Evolutionary conservation across 1,140 invertebrate species (phyloP).

Genomic region (Atta cephalotes): DNA sequence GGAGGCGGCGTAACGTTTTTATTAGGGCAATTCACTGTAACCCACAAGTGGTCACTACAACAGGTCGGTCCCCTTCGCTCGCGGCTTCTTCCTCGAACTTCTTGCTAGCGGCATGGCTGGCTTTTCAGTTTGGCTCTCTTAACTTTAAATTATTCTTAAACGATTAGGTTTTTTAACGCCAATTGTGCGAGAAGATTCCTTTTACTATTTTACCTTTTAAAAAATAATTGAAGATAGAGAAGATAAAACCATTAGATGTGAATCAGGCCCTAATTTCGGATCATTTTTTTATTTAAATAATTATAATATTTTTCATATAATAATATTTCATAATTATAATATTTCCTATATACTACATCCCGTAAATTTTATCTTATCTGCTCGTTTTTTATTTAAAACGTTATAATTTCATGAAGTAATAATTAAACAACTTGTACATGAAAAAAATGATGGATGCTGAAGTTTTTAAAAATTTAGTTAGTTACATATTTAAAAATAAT

Average conservation of each 20-base stretch:
- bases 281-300: too few species aligned
- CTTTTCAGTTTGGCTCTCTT: not conserved
- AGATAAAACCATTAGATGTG: too few species aligned
- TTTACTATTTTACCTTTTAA: not conserved
- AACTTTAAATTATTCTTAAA: not conserved
- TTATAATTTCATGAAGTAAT: not conserved
- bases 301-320: too few species aligned
- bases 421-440: not conserved
- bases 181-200: not conserved
- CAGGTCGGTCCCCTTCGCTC: slow-evolving; percentile 22
- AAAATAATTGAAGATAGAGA: not conserved
- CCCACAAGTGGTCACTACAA: slow-evolving; percentile 80
- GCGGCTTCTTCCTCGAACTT: slow-evolving; percentile 33
- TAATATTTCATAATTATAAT: too few species aligned
- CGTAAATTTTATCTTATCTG: not conserved
- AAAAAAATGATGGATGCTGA: too few species aligned
- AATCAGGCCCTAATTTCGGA: too few species aligned
- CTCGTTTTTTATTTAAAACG: not conserved
- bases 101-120: not conserved
- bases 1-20: slow-evolving; percentile 83
- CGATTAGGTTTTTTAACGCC: not conserved
- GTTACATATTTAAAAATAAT: too few species aligned
- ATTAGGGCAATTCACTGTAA: slow-evolving; percentile 83
- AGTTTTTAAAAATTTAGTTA: too few species aligned
- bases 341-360: too few species aligned